Conservation (phyloP, 2,113 vertebrate genomes). For the Hydropotes inermis region DNA sequence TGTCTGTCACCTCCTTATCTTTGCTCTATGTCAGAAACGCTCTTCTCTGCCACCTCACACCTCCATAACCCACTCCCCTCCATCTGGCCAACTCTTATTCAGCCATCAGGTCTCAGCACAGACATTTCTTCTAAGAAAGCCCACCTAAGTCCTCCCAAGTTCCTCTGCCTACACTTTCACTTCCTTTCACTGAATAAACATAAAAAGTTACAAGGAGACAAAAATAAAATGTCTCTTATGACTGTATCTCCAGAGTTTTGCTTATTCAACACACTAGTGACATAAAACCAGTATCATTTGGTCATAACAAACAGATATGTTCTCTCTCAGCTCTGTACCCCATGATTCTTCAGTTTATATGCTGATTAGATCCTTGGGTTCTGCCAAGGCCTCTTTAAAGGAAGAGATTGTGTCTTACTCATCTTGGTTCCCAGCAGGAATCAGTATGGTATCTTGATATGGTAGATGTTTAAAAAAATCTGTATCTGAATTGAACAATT, state of each 20-base stretch:
- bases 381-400: neutral
- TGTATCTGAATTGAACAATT: neutral
- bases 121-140: neutral
- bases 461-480: neutral
- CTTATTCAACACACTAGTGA: neutral
- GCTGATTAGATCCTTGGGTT: too few relatives aligned
- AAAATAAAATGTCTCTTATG: neutral
- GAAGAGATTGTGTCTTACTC: neutral
- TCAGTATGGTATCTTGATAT: neutral
- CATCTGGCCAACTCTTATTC: neutral
- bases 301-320: neutral
- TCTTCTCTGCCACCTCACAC: neutral
- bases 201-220: slow-evolving; percentile 22
- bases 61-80: neutral
- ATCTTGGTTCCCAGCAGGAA: neutral
- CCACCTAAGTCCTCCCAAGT: neutral
- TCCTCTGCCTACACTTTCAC: neutral
- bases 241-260: neutral
- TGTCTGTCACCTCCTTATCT: neutral
- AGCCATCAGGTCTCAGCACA: neutral
- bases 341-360: neutral
- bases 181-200: neutral
- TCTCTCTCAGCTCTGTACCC: neutral
- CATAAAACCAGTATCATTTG: neutral
- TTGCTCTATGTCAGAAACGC: neutral